phyloP scores from a whole-genome alignment of 2,888 invertebrate genomes.

The Malachius bipustulatus region DNA sequence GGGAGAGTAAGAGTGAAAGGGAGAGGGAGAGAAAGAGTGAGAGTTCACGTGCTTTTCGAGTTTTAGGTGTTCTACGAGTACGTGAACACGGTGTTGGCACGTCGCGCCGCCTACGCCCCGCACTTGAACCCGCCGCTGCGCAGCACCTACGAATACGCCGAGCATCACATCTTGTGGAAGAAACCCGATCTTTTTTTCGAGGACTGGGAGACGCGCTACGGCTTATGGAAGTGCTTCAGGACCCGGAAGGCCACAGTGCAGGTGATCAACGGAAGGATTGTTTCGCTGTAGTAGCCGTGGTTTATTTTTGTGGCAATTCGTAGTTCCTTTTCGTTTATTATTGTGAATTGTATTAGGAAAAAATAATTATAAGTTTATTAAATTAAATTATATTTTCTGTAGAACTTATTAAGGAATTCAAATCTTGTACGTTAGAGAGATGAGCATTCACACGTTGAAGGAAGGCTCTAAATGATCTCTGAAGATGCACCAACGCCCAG shows the following conservation, averaged over 20 bases:
- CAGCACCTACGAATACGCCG: constrained; percentile 41
- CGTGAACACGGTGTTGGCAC: constrained; percentile 43
- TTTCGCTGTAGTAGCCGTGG: too few species aligned
- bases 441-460: too few species aligned
- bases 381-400: too few species aligned
- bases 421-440: too few species aligned
- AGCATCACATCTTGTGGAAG: constrained; percentile 46
- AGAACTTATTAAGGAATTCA: too few species aligned
- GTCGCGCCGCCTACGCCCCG: constrained; percentile 48
- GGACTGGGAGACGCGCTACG: constrained; percentile 53
- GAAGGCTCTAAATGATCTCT: too few species aligned
- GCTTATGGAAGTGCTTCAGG: constrained; percentile 48
- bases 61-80: constrained; percentile 45
- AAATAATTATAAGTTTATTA: too few species aligned
- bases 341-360: too few species aligned
- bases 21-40: constrained; percentile 2
- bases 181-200: constrained; percentile 51
- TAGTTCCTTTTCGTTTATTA: too few species aligned
- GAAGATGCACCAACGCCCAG: too few species aligned
- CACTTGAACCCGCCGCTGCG: constrained; percentile 51
- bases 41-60: constrained; percentile 28
- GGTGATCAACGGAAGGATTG: constrained; percentile 1
- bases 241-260: constrained; percentile 9
- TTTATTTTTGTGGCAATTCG: too few species aligned
- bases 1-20: too few species aligned